Conservation (phyloP, 2,797 vertebrate genomes). For the Kryptolebias ocellatus region DNA sequence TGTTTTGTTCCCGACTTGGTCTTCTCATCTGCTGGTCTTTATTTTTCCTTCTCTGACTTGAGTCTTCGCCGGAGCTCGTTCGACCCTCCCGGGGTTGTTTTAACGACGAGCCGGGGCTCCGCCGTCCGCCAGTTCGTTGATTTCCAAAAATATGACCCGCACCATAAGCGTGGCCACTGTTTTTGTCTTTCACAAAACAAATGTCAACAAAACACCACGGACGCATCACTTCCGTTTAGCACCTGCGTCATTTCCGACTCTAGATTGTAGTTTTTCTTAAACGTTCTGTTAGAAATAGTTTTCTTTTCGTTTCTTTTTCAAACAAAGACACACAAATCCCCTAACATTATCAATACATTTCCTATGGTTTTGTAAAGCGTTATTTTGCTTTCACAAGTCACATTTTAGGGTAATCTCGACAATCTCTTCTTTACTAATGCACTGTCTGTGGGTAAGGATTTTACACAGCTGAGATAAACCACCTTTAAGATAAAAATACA, state of each 20-base stretch:
- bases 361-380: background rate
- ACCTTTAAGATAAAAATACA: too few species aligned
- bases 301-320: background rate
- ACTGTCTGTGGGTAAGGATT: too few species aligned
- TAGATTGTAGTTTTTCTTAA: conserved; percentile 36
- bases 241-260: conserved; percentile 58
- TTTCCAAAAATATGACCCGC: conserved; percentile 55
- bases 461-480: too few species aligned
- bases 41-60: conserved; percentile 18
- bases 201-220: conserved; percentile 82
- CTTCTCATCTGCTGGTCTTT: conserved; percentile 55
- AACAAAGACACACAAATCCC: rapidly evolving
- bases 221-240: conserved; percentile 46
- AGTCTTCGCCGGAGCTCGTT: background rate
- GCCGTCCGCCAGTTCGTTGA: conserved; percentile 3
- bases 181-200: conserved; percentile 79
- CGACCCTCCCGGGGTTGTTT: background rate
- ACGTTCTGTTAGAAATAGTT: background rate
- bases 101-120: background rate
- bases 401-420: too few species aligned
- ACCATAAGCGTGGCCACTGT: conserved; percentile 58
- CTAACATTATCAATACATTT: rapidly evolving
- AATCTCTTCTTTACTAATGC: too few species aligned
- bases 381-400: background rate
- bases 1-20: conserved; percentile 74